These are phyloP conservation scores for Neolamprologus cancellatus DNA, from an alignment of 2,113 vertebrate species.

Conservation along the genomic window DNA sequence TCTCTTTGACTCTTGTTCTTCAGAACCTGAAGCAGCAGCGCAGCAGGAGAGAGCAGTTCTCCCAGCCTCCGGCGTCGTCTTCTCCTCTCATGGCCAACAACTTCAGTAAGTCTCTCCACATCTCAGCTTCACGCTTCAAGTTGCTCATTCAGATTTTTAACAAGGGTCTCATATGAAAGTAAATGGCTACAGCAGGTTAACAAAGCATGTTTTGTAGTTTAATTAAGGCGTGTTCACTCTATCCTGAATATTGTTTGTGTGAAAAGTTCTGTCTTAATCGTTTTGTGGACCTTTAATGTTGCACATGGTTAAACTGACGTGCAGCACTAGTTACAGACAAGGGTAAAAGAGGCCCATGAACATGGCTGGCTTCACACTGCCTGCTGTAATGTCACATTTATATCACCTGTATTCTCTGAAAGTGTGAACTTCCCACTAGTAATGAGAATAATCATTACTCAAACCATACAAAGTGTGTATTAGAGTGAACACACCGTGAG, in stretches of 20 bases:
- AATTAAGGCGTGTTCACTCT: constrained; percentile 34
- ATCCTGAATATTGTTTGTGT: background rate
- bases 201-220: background rate
- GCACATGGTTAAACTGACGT: background rate
- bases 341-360: background rate
- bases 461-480: background rate
- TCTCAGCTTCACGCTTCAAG: background rate
- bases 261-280: background rate
- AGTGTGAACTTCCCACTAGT: background rate
- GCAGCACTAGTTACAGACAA: background rate
- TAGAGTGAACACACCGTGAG: constrained; percentile 33
- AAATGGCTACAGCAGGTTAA: background rate
- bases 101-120: constrained; percentile 72
- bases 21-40: constrained; percentile 92
- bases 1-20: background rate
- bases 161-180: background rate
- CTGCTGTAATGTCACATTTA: background rate
- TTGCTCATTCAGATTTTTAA: background rate
- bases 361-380: background rate
- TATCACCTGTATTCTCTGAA: background rate
- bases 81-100: constrained; percentile 79
- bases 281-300: background rate
- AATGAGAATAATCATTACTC: background rate
- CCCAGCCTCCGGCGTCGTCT: constrained; percentile 73
- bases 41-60: constrained; percentile 87